Conservation (phyloP, 2,888 invertebrate species). For the Belgica antarctica region DNA sequence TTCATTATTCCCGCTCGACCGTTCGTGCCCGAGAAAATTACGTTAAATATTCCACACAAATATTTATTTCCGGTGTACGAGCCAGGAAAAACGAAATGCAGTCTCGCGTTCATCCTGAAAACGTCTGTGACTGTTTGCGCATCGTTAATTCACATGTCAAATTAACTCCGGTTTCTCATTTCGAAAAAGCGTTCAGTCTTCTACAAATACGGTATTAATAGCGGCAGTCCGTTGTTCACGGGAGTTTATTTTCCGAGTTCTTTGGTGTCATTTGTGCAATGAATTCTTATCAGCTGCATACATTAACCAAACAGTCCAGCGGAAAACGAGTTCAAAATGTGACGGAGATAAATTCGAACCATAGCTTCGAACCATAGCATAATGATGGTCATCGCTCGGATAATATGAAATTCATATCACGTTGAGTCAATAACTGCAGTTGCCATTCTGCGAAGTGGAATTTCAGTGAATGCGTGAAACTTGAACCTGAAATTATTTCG, state of each 20-base stretch:
- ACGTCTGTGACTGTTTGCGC: constrained; percentile 1
- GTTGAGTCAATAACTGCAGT: too few relatives aligned
- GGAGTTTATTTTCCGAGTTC: background rate
- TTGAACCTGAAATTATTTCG: too few relatives aligned
- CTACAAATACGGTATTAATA: constrained; percentile 24
- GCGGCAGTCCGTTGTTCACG: background rate
- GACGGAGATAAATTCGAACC: background rate
- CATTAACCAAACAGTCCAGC: too few relatives aligned
- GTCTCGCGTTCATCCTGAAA: background rate
- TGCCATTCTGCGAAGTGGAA: too few relatives aligned
- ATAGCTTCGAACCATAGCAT: background rate
- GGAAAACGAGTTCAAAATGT: background rate
- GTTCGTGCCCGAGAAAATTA: background rate
- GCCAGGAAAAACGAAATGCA: background rate
- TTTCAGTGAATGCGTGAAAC: too few relatives aligned
- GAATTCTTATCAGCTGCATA: constrained; percentile 26
- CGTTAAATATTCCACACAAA: constrained; percentile 3
- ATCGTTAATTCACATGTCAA: constrained; percentile 31
- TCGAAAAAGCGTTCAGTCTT: background rate
- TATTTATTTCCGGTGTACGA: background rate
- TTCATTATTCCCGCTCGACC: background rate
- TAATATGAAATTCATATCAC: too few relatives aligned
- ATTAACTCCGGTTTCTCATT: constrained; percentile 16
- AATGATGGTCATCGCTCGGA: too few relatives aligned
- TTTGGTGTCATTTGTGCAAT: background rate